phyloP scores from a whole-genome alignment of 2,888 invertebrate genomes.

The Thumatha senex region DNA sequence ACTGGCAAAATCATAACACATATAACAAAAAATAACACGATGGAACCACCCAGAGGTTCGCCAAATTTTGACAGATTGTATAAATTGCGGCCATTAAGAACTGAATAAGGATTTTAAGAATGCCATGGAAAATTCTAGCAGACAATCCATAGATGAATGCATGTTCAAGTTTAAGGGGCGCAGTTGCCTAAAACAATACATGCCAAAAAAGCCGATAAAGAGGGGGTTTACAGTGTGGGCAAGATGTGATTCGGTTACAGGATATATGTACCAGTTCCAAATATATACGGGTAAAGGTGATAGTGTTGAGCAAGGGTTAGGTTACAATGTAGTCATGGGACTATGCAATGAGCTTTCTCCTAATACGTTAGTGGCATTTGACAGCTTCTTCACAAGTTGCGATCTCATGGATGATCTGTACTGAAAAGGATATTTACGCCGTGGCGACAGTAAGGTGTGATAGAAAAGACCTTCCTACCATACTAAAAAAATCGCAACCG shows the following conservation, averaged over 20 bases:
- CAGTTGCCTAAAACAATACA: slow-evolving; percentile 19
- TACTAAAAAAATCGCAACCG: no score
- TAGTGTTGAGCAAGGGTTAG: slow-evolving; percentile 17
- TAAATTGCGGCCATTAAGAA: slow-evolving; percentile 29
- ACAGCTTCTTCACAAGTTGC: slow-evolving; percentile 42
- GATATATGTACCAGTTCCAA: background rate
- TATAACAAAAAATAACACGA: slow-evolving; percentile 23
- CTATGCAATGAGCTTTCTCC: slow-evolving; percentile 25
- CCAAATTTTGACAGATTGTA: slow-evolving; percentile 29
- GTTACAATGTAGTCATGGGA: slow-evolving; percentile 28
- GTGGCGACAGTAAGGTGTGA: slow-evolving; percentile 34
- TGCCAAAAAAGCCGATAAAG: slow-evolving; percentile 21
- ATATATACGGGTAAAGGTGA: background rate
- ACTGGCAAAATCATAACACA: no score
- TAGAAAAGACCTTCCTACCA: slow-evolving; percentile 33
- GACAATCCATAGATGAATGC: slow-evolving; percentile 4
- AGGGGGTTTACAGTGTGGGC: slow-evolving; percentile 20
- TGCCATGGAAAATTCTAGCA: slow-evolving; percentile 21
- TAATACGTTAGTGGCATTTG: slow-evolving; percentile 41
- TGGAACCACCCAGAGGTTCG: slow-evolving; percentile 20
- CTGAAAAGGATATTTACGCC: no score
- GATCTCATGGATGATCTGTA: slow-evolving; percentile 20
- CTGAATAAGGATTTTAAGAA: slow-evolving; percentile 24
- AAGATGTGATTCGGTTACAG: background rate
- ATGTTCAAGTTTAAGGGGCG: slow-evolving; percentile 23